These are phyloP conservation scores for Eulacestoma nigropectus DNA, from an alignment of 2,113 vertebrate species.

Conservation along the genomic window DNA sequence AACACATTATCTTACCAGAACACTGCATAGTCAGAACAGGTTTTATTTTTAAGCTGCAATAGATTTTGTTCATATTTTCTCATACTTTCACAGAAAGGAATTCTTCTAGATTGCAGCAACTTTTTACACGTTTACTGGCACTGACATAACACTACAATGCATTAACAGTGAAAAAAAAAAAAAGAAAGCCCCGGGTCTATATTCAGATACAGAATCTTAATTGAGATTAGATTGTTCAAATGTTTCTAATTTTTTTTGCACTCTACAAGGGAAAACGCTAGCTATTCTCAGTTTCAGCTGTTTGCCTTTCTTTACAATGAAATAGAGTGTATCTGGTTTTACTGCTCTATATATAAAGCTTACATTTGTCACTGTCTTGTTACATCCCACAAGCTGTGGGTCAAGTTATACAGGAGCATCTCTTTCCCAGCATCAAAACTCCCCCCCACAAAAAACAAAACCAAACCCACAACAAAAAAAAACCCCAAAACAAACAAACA, in stretches of 20 bases:
- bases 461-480: too few relatives aligned
- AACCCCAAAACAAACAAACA: too few relatives aligned
- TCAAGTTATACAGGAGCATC: not conserved
- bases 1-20: not conserved
- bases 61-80: not conserved
- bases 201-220: not conserved
- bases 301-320: not conserved
- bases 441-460: not conserved
- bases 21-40: not conserved
- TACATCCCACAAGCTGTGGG: not conserved
- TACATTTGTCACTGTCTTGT: not conserved
- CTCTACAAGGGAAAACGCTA: fast-evolving
- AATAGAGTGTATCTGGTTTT: not conserved
- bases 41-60: not conserved
- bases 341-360: not conserved
- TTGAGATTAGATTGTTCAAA: not conserved
- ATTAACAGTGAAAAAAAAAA: not conserved
- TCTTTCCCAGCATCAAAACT: not conserved
- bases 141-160: not conserved
- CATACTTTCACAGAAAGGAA: not conserved
- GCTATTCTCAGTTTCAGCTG: not conserved
- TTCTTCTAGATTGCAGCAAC: not conserved
- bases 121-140: not conserved
- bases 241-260: not conserved
- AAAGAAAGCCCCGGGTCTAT: not conserved